A percentile compares a stretch with the other conserved stretches of the same genome.
phyloP scores from a whole-genome alignment of 2,113 vertebrate genomes.

The Puntigrus tetrazona region DNA sequence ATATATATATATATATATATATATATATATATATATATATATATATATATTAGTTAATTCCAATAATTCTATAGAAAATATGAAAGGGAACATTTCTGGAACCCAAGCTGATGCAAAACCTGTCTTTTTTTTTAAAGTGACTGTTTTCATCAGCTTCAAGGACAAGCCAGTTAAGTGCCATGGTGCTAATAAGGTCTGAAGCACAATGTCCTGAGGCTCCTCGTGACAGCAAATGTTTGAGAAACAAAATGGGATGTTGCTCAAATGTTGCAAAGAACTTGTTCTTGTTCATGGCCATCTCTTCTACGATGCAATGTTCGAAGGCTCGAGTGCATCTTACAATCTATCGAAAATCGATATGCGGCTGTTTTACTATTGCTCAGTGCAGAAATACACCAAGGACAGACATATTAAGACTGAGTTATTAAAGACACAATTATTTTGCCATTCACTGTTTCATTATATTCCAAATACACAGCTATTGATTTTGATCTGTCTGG shows the following conservation, averaged over 20 bases:
- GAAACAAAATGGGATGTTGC: neutral
- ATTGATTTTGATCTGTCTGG: neutral
- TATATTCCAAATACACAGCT: neutral
- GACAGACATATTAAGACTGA: neutral
- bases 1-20: too few relatives aligned
- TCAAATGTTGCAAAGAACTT: neutral
- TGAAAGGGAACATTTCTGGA: neutral
- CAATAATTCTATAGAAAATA: neutral
- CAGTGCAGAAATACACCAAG: neutral
- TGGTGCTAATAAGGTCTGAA: constrained; percentile 32
- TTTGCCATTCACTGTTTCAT: neutral
- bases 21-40: too few relatives aligned
- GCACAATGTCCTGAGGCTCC: constrained; percentile 1
- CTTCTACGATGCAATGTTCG: neutral
- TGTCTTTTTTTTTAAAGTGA: neutral
- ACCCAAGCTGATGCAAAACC: neutral
- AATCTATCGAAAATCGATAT: neutral
- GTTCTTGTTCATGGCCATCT: neutral
- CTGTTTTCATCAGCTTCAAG: constrained; percentile 33
- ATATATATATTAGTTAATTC: neutral
- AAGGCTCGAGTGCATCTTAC: neutral
- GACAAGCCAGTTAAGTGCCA: neutral
- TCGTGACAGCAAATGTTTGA: neutral
- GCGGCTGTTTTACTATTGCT: constrained; percentile 21
- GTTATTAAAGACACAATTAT: neutral